Percentiles rank a stretch among this genome's conserved stretches.
phyloP scores from a whole-genome alignment of 2,888 invertebrate species.

The Mechanitis messenoides region DNA sequence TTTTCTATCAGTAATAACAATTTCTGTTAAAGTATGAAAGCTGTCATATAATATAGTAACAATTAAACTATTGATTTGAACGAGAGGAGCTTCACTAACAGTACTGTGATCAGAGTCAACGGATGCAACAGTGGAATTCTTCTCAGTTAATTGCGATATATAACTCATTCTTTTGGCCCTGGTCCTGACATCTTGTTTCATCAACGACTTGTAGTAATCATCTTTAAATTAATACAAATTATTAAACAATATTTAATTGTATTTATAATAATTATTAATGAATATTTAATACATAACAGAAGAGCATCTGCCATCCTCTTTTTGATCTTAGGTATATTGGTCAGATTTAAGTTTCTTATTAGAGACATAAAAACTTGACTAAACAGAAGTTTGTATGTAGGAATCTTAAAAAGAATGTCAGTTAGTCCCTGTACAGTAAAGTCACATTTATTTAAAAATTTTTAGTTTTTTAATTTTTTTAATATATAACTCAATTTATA shows the following conservation, averaged over 20 bases:
- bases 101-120: neutral
- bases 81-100: slow-evolving; percentile 11
- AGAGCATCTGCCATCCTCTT: too few relatives aligned
- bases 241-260: slow-evolving; percentile 1
- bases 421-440: too few relatives aligned
- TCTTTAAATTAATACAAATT: slow-evolving; percentile 29
- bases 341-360: too few relatives aligned
- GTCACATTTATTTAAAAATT: too few relatives aligned
- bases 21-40: slow-evolving; percentile 40
- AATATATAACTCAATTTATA: too few relatives aligned
- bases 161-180: slow-evolving; percentile 28
- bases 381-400: too few relatives aligned
- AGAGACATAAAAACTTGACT: too few relatives aligned
- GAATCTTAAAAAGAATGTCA: too few relatives aligned
- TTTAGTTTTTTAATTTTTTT: too few relatives aligned
- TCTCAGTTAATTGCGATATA: slow-evolving; percentile 10
- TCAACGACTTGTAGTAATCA: slow-evolving; percentile 29
- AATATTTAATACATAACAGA: too few relatives aligned
- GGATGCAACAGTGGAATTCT: neutral
- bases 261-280: neutral
- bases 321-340: too few relatives aligned
- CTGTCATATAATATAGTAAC: slow-evolving; percentile 37
- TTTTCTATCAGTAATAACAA: slow-evolving; percentile 34
- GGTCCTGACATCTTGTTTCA: slow-evolving; percentile 22
- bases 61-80: slow-evolving; percentile 30